Conservation (phyloP, 2,888 invertebrate species). For the Torymus tubicola region DNA sequence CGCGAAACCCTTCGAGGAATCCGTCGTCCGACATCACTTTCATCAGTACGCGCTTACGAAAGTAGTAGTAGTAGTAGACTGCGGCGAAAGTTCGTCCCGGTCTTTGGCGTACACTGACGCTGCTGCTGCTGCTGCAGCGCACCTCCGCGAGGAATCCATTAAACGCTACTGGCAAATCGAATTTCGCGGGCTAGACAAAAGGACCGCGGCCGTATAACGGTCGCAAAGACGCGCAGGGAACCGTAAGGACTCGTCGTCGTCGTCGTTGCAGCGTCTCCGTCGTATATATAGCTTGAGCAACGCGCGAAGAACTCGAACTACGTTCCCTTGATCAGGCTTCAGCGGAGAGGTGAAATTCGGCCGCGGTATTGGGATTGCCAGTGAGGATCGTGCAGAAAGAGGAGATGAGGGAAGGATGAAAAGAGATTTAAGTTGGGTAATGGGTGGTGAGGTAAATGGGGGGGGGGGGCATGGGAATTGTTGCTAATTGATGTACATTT, state of each 20-base stretch:
- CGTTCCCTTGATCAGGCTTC: slow-evolving; percentile 29
- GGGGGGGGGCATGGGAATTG: too few species aligned
- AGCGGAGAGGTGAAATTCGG: slow-evolving; percentile 1
- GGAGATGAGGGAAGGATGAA: neutral
- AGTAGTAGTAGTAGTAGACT: slow-evolving; percentile 7
- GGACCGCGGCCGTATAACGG: slow-evolving; percentile 28
- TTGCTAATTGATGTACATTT: too few species aligned
- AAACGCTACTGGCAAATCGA: slow-evolving; percentile 69
- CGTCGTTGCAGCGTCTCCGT: neutral
- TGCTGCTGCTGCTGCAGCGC: neutral
- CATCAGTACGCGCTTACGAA: neutral
- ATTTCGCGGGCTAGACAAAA: slow-evolving; percentile 61
- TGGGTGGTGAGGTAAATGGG: neutral
- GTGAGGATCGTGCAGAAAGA: neutral
- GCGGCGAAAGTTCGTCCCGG: slow-evolving; percentile 17
- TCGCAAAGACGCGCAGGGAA: slow-evolving; percentile 17
- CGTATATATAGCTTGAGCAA: neutral
- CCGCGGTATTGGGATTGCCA: slow-evolving; percentile 12
- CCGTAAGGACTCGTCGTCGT: slow-evolving; percentile 3
- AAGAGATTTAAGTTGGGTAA: slow-evolving; percentile 38
- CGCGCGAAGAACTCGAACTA: slow-evolving; percentile 13
- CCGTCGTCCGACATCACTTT: too few species aligned
- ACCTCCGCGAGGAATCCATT: slow-evolving; percentile 63
- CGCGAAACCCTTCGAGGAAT: too few species aligned
- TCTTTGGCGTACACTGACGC: neutral